Evolutionary conservation across 2,113 vertebrate species (phyloP).

Genomic region (Gymnorhina tibicen): DNA sequence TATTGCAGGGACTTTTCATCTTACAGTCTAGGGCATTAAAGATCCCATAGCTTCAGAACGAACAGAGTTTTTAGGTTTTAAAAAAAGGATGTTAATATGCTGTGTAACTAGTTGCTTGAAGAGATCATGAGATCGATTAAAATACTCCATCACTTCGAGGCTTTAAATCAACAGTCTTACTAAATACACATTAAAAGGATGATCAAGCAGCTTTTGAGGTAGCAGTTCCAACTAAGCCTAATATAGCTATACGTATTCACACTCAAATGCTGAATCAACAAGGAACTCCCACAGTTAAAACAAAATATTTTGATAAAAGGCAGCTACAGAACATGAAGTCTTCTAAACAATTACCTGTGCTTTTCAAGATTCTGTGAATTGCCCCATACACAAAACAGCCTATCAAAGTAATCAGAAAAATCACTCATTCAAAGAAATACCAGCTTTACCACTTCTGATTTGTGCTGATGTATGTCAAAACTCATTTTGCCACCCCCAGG

Average conservation of each 20-base stretch:
- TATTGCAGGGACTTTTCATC: not conserved
- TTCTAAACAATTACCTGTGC: not conserved
- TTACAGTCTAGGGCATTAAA: not conserved
- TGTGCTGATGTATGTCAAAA: slow-evolving; percentile 3
- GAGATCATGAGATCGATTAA: not conserved
- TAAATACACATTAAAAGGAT: not conserved
- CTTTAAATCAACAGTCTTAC: not conserved
- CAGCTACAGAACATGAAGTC: not conserved
- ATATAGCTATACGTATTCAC: not conserved
- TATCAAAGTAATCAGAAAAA: not conserved
- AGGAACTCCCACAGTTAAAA: not conserved
- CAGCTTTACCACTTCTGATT: slow-evolving; percentile 4
- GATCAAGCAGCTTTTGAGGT: not conserved
- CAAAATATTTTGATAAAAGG: not conserved
- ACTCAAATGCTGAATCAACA: not conserved
- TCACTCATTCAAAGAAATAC: not conserved
- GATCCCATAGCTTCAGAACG: not conserved
- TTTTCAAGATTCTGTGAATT: not conserved
- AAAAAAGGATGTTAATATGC: not conserved
- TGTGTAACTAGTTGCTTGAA: not conserved
- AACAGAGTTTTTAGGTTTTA: not conserved
- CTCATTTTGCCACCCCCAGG: slow-evolving; percentile 24
- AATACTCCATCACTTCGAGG: not conserved
- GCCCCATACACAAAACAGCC: not conserved
- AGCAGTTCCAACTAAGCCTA: not conserved